A percentile compares a stretch with the other conserved stretches of the same genome.
Evolutionary conservation across 2,888 invertebrate genomes (phyloP).

Genomic region (Crematogaster levior): DNA sequence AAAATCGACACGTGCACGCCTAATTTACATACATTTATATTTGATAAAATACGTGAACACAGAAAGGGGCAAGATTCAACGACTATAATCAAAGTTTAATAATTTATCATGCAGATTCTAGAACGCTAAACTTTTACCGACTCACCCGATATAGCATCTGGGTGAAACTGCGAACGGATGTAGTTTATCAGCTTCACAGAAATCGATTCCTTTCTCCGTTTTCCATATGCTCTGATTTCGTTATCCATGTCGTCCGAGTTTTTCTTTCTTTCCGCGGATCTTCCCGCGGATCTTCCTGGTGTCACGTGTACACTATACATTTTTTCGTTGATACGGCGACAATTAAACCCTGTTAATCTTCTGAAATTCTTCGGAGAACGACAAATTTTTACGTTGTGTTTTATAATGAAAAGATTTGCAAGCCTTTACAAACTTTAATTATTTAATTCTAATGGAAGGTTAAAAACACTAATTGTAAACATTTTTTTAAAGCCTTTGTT

Average conservation of each 20-base stretch:
- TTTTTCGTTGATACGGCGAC: slow-evolving; percentile 54
- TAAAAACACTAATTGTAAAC: neutral
- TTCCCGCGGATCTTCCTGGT: slow-evolving; percentile 77
- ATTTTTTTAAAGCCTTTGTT: neutral
- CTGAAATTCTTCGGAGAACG: neutral
- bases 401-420: neutral
- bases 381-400: neutral
- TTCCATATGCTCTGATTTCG: slow-evolving; percentile 77
- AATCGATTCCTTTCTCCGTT: slow-evolving; percentile 79
- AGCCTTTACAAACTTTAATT: neutral
- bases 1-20: slow-evolving; percentile 11
- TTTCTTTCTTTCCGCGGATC: slow-evolving; percentile 74
- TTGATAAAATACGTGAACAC: neutral
- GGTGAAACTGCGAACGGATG: slow-evolving; percentile 79
- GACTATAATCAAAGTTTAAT: slow-evolving; percentile 10
- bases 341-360: neutral
- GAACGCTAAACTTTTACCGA: slow-evolving; percentile 39
- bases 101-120: neutral
- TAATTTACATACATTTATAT: neutral
- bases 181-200: slow-evolving; percentile 80
- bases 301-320: slow-evolving; percentile 84
- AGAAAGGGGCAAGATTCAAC: neutral
- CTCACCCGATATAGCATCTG: slow-evolving; percentile 77
- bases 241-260: slow-evolving; percentile 76
- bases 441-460: neutral